phyloP scores from a whole-genome alignment of 2,888 invertebrate genomes.

The Platycheirus albimanus region DNA sequence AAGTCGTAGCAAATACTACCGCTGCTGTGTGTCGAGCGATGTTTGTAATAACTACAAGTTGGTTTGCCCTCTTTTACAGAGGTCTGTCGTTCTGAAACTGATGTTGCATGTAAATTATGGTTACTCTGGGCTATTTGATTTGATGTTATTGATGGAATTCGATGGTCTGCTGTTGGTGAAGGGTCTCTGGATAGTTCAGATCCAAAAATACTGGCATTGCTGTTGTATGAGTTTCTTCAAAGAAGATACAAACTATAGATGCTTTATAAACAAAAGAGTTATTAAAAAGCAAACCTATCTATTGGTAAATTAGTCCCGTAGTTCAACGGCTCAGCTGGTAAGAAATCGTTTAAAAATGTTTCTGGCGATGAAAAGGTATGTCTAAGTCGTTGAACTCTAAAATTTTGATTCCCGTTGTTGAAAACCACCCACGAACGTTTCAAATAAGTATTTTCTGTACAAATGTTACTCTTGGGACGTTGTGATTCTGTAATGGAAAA shows the following conservation, averaged over 20 bases:
- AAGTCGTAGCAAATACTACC: conserved; percentile 47
- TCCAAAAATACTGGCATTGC: conserved; percentile 81
- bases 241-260: not conserved
- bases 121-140: conserved; percentile 39
- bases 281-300: conserved; percentile 76
- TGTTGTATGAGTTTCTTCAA: conserved; percentile 76
- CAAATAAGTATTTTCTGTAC: conserved; percentile 80
- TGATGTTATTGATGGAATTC: conserved; percentile 16
- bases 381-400: conserved; percentile 79
- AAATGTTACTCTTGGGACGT: conserved; percentile 77
- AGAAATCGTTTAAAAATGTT: conserved; percentile 78
- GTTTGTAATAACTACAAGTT: conserved; percentile 26
- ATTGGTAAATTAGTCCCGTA: conserved; percentile 81
- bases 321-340: conserved; percentile 78
- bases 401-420: conserved; percentile 78
- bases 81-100: too few relatives aligned
- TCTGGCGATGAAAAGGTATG: conserved; percentile 82
- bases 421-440: conserved; percentile 81
- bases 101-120: not conserved
- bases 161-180: conserved; percentile 74
- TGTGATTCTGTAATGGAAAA: conserved; percentile 67
- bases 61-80: conserved; percentile 19
- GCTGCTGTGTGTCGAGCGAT: conserved; percentile 42
- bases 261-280: not conserved
- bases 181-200: conserved; percentile 81